Conservation (phyloP, 2,113 vertebrate species). For the Eurypyga helias region DNA sequence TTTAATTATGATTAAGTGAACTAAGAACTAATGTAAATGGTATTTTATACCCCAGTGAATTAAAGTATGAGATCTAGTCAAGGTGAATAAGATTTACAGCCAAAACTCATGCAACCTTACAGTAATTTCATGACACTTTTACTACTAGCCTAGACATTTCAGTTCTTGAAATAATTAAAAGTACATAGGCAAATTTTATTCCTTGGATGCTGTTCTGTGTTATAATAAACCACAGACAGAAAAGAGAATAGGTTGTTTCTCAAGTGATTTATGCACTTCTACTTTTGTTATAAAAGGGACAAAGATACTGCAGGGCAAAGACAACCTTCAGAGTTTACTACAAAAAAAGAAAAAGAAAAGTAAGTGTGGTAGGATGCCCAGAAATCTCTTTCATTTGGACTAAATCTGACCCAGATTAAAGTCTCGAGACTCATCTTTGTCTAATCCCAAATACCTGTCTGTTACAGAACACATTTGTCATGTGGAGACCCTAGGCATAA, state of each 20-base stretch:
- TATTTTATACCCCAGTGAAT: slow-evolving; percentile 80
- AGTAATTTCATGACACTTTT: slow-evolving; percentile 77
- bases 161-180: slow-evolving; percentile 77
- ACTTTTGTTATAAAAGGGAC: slow-evolving; percentile 23
- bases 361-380: neutral
- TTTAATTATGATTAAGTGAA: slow-evolving; percentile 84
- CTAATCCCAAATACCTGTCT: slow-evolving; percentile 18
- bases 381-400: neutral
- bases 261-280: slow-evolving; percentile 36
- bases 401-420: slow-evolving; percentile 10
- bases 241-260: slow-evolving; percentile 43
- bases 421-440: neutral
- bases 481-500: neutral
- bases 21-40: slow-evolving; percentile 76
- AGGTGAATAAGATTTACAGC: slow-evolving; percentile 80
- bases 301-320: neutral
- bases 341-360: neutral
- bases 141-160: slow-evolving; percentile 62
- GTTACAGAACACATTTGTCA: neutral
- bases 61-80: slow-evolving; percentile 77
- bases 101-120: slow-evolving; percentile 76
- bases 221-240: slow-evolving; percentile 39
- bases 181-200: slow-evolving; percentile 54
- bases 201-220: slow-evolving; percentile 3
- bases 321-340: neutral